Evolutionary conservation across 2,888 invertebrate genomes (phyloP), one percentile per base, ranked within the genome.

Genomic region (Pterobdella sp.): DNA sequence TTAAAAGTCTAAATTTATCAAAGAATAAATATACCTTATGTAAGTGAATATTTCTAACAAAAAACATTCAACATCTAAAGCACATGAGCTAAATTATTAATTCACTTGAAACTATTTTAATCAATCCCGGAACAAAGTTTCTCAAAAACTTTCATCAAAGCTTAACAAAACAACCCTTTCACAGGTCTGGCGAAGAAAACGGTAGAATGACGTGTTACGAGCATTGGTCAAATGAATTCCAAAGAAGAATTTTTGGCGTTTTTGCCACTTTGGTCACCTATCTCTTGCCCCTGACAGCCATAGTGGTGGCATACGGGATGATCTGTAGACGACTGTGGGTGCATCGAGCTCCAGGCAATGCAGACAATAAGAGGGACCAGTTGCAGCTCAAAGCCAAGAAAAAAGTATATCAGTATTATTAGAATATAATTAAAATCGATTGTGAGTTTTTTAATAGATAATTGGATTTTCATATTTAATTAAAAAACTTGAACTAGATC

Each of bases 301-400:
- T 86, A 60, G 82, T 81, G 0, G 80, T 83, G 72, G 84, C 85
- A 10, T 86, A 86, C 78, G 79, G 82, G 49, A 81, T 83, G 70
- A 84, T 86, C 18, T 84, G 83, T 26, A 79, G 80, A 76, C 79
- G 83, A 72, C 79, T 86, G 76, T 86, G 85, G 84, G 78, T 81
- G 69, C 80, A 84, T 49, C 82, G 81, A 18, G 79, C 84, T 0
- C 86, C 86, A 0, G 85, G 85, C n/a, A 85, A 85, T 75, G 84
- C 84, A 0, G 83, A 86, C 74, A 80, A 80, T 4, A 79, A 78
- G 29, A 76, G 86, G 63, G 85, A 86, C 77, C 79, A 80, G 31
- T 80, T 81, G 1, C 85, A 84, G 76, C 79, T 84, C 31, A 77
- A 78, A 77, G 76, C 84, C n/a, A 85, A 85, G 76, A 80, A 81